Conservation (phyloP, 2,888 invertebrate genomes). For the Dryococelus australis region DNA sequence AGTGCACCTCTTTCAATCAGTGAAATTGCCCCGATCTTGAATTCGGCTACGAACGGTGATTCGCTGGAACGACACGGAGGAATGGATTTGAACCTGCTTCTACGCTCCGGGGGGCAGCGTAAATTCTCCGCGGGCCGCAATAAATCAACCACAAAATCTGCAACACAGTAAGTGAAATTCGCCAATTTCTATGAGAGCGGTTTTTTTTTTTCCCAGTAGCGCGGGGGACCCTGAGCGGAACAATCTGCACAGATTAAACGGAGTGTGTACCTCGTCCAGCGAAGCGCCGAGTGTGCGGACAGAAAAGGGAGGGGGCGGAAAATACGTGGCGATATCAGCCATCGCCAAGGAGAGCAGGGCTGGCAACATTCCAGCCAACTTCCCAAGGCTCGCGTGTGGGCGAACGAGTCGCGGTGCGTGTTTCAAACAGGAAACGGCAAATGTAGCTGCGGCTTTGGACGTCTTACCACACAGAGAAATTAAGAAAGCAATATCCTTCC, state of each 20-base stretch:
- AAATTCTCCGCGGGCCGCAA: not conserved
- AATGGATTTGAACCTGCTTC: too few relatives aligned
- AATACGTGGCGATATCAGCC: not conserved
- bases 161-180: not conserved
- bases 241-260: not conserved
- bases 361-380: not conserved
- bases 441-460: not conserved
- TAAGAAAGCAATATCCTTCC: too few relatives aligned
- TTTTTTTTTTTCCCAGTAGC: not conserved
- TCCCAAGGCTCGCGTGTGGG: not conserved
- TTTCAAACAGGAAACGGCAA: not conserved
- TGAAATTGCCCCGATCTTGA: too few relatives aligned
- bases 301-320: too few relatives aligned
- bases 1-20: too few relatives aligned
- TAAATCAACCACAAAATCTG: not conserved
- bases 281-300: too few relatives aligned
- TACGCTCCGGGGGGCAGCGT: too few relatives aligned
- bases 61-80: too few relatives aligned
- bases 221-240: too few relatives aligned
- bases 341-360: not conserved
- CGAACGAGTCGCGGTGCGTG: not conserved
- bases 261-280: not conserved
- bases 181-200: not conserved
- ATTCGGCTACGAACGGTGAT: too few relatives aligned
- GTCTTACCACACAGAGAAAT: not conserved